phyloP scores from a whole-genome alignment of 1,140 invertebrate genomes.

The Hycleus phaleratus region DNA sequence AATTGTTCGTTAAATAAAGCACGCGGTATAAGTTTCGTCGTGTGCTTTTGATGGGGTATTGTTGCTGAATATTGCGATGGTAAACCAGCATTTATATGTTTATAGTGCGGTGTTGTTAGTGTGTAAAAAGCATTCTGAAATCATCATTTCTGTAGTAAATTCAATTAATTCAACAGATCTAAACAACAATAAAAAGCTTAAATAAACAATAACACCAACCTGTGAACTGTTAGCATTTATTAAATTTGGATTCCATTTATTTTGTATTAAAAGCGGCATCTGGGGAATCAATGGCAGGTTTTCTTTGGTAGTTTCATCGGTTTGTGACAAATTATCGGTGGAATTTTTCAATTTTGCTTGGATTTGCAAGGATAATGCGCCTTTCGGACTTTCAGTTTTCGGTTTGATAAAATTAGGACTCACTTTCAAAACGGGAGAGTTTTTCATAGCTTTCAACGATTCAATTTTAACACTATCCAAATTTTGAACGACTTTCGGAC shows the following conservation, averaged over 20 bases:
- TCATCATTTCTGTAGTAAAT: not conserved
- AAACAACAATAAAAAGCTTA: constrained; percentile 7
- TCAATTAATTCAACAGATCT: not conserved
- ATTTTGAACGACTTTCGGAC: constrained; percentile 14
- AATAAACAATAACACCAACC: constrained; percentile 28
- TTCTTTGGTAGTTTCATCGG: constrained; percentile 15
- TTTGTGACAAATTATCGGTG: not conserved
- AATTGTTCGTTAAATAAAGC: constrained; percentile 35
- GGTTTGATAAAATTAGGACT: constrained; percentile 34
- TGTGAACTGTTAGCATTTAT: constrained; percentile 17
- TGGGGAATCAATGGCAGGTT: constrained; percentile 23
- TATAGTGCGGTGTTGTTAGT: constrained; percentile 39
- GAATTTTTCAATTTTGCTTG: constrained; percentile 33
- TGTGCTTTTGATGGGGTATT: constrained; percentile 38
- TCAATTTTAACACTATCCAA: not conserved
- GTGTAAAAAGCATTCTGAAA: constrained; percentile 42
- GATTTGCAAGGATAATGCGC: constrained; percentile 36
- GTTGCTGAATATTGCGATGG: constrained; percentile 39
- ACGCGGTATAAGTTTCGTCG: constrained; percentile 35
- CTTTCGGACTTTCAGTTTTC: constrained; percentile 34
- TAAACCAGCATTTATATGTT: constrained; percentile 29
- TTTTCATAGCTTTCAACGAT: constrained; percentile 24
- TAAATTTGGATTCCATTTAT: constrained; percentile 24
- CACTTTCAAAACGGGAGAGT: constrained; percentile 29
- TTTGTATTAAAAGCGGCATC: constrained; percentile 29